Base-by-base conservation (phyloP, 2,888 invertebrate genomes). In the Sialis lutaria region DNA sequence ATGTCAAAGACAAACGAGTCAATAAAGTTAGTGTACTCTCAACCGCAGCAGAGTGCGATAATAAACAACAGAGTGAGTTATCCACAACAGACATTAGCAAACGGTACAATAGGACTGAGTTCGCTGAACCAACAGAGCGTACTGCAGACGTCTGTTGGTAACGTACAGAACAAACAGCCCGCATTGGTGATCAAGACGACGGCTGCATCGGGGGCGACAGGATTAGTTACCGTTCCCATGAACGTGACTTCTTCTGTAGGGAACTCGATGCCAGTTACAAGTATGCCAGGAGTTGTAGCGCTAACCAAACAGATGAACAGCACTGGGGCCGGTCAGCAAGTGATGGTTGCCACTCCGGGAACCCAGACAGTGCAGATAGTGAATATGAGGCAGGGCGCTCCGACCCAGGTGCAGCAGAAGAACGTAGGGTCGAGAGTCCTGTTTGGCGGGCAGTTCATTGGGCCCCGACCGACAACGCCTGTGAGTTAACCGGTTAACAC, bases 381-480 rank as follows among this genome's bases (percentile, higher is more conserved):
- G 55, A 89, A 88, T 65, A 84, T 86, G 73, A 74, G 88, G 55
- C 81, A 84, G 46, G 79, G 77, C 51, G 73, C 79, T 50, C 81
- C 84, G 42, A 73, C 73, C 55, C 72, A 79, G 55, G 72, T 76
- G 51, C 76, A 76, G 49, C 82, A 82, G 63, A 87, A 87, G 66
- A 76, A 79, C 49, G 80, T 86, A 52, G 76, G 85, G 50, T 81
- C 85, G 46, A 75, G 90, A 60, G 86, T 91, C 57, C 83, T 90
- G 56, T 82, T 89, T 56, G 84, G 83, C 52, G 85, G 80, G 57
- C 85, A 87, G 65, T 79, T 89, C 69, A 80, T 86, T 54, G 84
- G 84, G 56, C 72, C 83, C 44, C 73, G 90, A 62, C 82, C 86
- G 45, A 82, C 86, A 55, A 79, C 81, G 64, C 86, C 88, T 64